Conservation (phyloP, 2,797 vertebrate species). For the Hippopotamyrus pictus region DNA sequence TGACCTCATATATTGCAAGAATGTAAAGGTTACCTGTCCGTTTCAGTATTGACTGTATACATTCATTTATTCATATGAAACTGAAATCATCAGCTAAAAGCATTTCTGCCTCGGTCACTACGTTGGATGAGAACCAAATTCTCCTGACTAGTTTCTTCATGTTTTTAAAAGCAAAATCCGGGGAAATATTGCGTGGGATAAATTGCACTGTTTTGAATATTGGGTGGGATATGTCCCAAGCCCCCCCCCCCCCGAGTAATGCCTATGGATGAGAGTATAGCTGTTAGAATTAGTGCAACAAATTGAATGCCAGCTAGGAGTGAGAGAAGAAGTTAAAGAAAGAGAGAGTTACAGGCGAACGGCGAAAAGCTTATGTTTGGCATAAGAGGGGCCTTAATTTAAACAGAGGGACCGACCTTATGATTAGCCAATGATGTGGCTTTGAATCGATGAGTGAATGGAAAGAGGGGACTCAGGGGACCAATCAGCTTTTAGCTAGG, state of each 20-base stretch:
- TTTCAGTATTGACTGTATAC: neutral
- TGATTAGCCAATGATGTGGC: neutral
- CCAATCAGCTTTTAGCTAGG: neutral
- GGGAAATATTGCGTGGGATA: neutral
- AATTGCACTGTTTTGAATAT: neutral
- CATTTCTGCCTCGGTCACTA: neutral
- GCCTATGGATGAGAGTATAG: neutral
- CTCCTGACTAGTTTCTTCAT: neutral
- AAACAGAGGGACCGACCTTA: neutral
- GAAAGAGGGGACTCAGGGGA: neutral
- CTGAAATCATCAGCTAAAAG: neutral
- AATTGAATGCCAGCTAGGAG: neutral
- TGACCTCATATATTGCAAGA: too few species aligned
- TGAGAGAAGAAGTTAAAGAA: neutral
- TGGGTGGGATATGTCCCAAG: neutral
- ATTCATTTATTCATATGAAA: neutral
- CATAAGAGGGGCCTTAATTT: neutral
- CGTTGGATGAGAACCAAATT: neutral
- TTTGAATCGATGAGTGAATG: neutral
- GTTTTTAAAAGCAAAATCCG: neutral
- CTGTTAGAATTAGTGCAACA: neutral
- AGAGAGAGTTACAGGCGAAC: neutral
- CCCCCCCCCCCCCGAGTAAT: too few species aligned
- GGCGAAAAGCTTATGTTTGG: neutral
- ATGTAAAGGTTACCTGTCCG: neutral